Conservation (phyloP, 2,113 vertebrate species). For the Cyanistes caeruleus region DNA sequence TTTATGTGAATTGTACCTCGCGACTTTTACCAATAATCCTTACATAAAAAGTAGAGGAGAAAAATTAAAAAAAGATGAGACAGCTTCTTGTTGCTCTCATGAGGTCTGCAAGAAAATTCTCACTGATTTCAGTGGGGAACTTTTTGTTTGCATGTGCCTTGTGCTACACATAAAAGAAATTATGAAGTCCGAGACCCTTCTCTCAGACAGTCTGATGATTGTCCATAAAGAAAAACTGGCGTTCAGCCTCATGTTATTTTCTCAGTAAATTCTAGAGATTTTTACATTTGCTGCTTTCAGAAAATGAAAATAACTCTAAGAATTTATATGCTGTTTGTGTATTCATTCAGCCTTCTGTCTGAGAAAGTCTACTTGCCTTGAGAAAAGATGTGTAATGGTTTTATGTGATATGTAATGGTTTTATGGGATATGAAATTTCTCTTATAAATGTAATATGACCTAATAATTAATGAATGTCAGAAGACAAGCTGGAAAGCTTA, state of each 20-base stretch:
- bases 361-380: constrained; percentile 7
- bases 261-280: background rate
- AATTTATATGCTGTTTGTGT: background rate
- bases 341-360: background rate
- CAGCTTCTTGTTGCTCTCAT: background rate
- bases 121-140: background rate
- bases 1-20: background rate
- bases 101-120: background rate
- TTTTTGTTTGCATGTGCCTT: background rate
- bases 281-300: background rate
- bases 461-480: constrained; percentile 56
- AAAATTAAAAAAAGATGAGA: background rate
- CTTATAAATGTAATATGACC: constrained; percentile 42
- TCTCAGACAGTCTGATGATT: background rate
- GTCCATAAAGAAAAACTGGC: background rate
- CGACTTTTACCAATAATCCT: background rate
- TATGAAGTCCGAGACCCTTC: background rate
- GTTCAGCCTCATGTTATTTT: background rate
- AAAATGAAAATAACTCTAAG: background rate
- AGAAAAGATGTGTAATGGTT: constrained; percentile 23
- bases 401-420: background rate
- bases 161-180: background rate
- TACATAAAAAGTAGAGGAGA: background rate
- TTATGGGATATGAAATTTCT: constrained; percentile 24
- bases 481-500: constrained; percentile 33